A percentile compares a stretch with the other conserved stretches of the same genome.
phyloP scores from a whole-genome alignment of 2,113 vertebrate genomes.

The Menidia beryllina region DNA sequence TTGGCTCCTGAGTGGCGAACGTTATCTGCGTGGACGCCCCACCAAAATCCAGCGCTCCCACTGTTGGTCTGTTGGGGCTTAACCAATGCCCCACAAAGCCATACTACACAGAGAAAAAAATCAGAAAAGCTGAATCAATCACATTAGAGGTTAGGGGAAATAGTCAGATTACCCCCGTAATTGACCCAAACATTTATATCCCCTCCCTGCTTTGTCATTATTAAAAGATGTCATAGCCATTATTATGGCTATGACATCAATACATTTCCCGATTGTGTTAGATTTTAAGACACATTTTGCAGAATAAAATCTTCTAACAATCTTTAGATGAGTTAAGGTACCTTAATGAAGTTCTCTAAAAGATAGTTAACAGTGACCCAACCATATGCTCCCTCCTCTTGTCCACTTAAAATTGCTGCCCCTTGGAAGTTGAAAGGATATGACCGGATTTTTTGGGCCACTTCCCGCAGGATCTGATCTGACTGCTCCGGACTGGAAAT shows the following conservation, averaged over 20 bases:
- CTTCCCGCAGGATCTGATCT: conserved; percentile 78
- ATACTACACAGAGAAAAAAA: conserved; percentile 78
- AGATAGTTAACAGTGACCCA: conserved; percentile 94
- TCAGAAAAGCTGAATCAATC: not conserved
- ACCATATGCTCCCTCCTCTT: conserved; percentile 87
- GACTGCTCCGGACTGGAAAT: conserved; percentile 73
- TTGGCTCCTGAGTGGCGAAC: conserved; percentile 81
- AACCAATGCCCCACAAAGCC: conserved; percentile 91
- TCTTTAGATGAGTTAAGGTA: conserved; percentile 37
- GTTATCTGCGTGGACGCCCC: conserved; percentile 98
- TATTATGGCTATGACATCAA: no score
- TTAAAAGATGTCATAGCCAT: no score
- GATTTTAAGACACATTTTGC: no score
- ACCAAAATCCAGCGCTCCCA: conserved; percentile 94
- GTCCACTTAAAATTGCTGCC: conserved; percentile 84
- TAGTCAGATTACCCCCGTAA: no score
- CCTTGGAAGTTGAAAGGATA: conserved; percentile 85
- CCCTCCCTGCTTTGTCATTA: no score
- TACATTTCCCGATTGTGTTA: no score
- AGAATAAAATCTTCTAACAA: not conserved
- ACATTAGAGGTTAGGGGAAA: not conserved
- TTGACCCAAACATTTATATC: no score
- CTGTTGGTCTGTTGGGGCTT: conserved; percentile 82
- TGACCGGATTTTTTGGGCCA: conserved; percentile 78
- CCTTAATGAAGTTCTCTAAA: conserved; percentile 88